Conservation (phyloP, 1,140 invertebrate genomes). For the Luehdorfia chinensis region DNA sequence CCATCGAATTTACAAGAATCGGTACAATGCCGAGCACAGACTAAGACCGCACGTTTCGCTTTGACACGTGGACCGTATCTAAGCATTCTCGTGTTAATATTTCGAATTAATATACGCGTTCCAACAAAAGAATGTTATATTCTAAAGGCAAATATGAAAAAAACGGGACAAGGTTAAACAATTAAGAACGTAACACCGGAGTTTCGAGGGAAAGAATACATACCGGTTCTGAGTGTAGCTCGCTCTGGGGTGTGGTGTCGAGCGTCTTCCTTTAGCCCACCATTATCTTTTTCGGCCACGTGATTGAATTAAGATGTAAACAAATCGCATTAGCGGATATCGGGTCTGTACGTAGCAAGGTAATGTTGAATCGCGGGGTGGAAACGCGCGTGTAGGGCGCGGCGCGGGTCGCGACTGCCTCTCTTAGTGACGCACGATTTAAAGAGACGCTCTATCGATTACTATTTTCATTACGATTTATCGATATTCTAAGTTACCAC, state of each 20-base stretch:
- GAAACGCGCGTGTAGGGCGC: constrained; percentile 46
- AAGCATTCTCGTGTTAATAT: too few relatives aligned
- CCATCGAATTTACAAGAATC: constrained; percentile 6
- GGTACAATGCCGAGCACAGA: constrained; percentile 1
- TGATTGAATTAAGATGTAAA: constrained; percentile 59
- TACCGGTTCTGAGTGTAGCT: constrained; percentile 29
- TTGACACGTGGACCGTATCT: constrained; percentile 11
- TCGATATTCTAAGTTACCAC: constrained; percentile 3
- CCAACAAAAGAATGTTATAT: constrained; percentile 9
- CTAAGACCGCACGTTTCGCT: constrained; percentile 5
- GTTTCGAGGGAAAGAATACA: constrained; percentile 22
- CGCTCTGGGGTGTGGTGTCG: constrained; percentile 15
- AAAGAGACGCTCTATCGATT: constrained; percentile 36
- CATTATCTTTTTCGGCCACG: constrained; percentile 51
- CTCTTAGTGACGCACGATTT: constrained; percentile 37
- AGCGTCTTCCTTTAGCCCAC: constrained; percentile 34
- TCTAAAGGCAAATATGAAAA: constrained; percentile 7
- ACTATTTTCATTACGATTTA: constrained; percentile 14
- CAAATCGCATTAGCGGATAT: constrained; percentile 57
- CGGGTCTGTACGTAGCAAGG: constrained; percentile 29
- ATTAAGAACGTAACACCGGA: constrained; percentile 1
- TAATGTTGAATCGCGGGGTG: constrained; percentile 27
- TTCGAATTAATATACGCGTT: too few relatives aligned
- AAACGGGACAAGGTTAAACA: constrained; percentile 17
- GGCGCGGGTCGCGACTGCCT: constrained; percentile 49